These are phyloP conservation scores for Tolmerus cingulatus DNA, from an alignment of 2,888 invertebrate species.

Conservation along the genomic window DNA sequence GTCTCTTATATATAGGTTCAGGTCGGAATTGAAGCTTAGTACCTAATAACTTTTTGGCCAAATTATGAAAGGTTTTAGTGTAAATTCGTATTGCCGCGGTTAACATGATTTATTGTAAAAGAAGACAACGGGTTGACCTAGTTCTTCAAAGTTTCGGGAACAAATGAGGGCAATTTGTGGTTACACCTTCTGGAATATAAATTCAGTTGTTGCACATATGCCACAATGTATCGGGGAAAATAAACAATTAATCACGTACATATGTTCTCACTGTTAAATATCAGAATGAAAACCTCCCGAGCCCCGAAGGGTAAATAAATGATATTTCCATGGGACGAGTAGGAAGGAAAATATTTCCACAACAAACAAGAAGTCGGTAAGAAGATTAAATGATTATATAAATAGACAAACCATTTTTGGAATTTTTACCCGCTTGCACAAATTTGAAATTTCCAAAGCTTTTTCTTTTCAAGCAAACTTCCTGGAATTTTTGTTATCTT, in stretches of 20 bases:
- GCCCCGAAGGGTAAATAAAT: neutral
- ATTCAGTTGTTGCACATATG: neutral
- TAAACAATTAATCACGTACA: neutral
- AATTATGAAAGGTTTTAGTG: neutral
- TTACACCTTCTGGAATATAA: neutral
- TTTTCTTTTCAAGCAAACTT: neutral
- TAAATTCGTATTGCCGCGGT: neutral
- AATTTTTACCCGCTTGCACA: neutral
- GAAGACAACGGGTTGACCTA: neutral
- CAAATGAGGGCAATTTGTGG: neutral
- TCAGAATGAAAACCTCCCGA: neutral
- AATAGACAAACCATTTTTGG: neutral
- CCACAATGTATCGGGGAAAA: neutral
- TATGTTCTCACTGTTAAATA: neutral
- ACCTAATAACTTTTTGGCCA: neutral
- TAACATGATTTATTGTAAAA: neutral
- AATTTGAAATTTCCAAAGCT: neutral
- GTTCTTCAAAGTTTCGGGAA: neutral
- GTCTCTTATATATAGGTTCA: neutral
- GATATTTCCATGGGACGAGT: neutral
- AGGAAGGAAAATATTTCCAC: neutral
- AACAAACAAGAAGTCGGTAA: neutral
- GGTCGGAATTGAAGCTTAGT: neutral
- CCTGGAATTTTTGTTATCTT: neutral
- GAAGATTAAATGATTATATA: neutral